phyloP scores from a whole-genome alignment of 1,140 invertebrate genomes.

The Drosophila truncata region DNA sequence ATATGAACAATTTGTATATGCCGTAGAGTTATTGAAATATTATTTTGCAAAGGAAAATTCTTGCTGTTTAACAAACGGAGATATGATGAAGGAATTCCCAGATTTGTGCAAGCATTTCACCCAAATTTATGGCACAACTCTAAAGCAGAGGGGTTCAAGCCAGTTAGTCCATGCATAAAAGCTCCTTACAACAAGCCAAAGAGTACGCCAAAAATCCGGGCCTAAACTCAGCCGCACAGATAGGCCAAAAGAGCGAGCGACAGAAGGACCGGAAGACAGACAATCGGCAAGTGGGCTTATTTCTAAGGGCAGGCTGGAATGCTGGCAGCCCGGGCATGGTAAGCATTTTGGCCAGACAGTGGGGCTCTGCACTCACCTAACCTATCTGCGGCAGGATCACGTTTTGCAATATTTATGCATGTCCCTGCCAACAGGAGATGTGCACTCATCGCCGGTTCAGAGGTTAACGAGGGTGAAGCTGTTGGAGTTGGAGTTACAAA shows the following conservation, averaged over 20 bases:
- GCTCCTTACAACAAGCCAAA: slow-evolving; percentile 56
- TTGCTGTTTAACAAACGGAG: not conserved
- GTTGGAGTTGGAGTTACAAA: not conserved
- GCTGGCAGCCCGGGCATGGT: slow-evolving; percentile 17
- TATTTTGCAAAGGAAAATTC: slow-evolving; percentile 18
- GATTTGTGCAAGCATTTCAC: slow-evolving; percentile 31
- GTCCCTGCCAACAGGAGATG: slow-evolving; percentile 53
- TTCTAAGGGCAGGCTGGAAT: slow-evolving; percentile 46
- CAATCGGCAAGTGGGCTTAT: slow-evolving; percentile 72
- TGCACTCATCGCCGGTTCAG: slow-evolving; percentile 35
- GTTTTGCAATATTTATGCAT: slow-evolving; percentile 82
- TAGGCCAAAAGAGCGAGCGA: slow-evolving; percentile 13
- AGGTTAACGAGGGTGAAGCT: slow-evolving; percentile 7
- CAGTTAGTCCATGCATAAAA: slow-evolving; percentile 68
- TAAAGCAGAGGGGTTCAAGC: slow-evolving; percentile 27
- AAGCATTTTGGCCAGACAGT: slow-evolving; percentile 68
- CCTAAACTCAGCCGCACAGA: slow-evolving; percentile 27
- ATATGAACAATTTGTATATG: not conserved
- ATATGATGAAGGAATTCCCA: slow-evolving; percentile 7
- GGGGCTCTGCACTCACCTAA: slow-evolving; percentile 63
- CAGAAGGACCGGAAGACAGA: slow-evolving; percentile 19
- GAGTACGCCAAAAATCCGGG: slow-evolving; percentile 46
- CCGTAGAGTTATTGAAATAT: slow-evolving; percentile 5
- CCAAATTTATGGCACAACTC: slow-evolving; percentile 33
- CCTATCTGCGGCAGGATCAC: slow-evolving; percentile 66